Conservation (phyloP, 2,113 vertebrate genomes). For the Trematomus loennbergii region DNA sequence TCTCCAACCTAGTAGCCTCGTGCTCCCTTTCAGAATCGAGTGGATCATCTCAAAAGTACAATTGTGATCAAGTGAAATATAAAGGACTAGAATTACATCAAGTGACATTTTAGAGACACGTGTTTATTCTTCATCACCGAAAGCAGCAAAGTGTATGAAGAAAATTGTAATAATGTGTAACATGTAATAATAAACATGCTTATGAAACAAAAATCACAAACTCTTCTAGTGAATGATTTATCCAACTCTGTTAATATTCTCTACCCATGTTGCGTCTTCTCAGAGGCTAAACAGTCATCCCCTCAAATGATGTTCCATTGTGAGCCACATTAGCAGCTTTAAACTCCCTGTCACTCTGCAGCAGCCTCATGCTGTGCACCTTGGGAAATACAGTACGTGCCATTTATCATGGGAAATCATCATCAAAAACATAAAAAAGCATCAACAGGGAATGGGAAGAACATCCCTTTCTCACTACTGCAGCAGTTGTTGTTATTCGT, state of each 20-base stretch:
- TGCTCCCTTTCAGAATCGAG: neutral
- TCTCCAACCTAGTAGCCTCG: neutral
- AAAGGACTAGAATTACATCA: neutral
- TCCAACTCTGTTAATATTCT: too few species aligned
- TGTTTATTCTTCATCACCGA: constrained; percentile 1
- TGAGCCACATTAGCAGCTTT: constrained; percentile 60
- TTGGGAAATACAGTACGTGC: constrained; percentile 43
- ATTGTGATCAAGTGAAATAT: constrained; percentile 10
- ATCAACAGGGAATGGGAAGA: constrained; percentile 33
- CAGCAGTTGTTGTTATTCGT: constrained; percentile 34
- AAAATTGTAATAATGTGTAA: too few species aligned
- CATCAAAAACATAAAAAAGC: constrained; percentile 60
- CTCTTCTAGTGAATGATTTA: too few species aligned
- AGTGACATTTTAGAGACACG: constrained; percentile 7
- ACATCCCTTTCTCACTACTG: constrained; percentile 16
- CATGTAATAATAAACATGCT: too few species aligned
- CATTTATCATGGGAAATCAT: constrained; percentile 68
- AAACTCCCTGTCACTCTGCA: constrained; percentile 56
- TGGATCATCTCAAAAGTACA: neutral
- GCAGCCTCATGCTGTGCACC: constrained; percentile 68
- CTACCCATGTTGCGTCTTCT: constrained; percentile 7
- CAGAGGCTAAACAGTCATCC: constrained; percentile 42
- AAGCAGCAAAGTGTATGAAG: too few species aligned
- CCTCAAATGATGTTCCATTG: constrained; percentile 56
- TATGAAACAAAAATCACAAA: too few species aligned